Evolutionary conservation across 2,797 vertebrate species (phyloP).

Genomic region (Sylvia borin): DNA sequence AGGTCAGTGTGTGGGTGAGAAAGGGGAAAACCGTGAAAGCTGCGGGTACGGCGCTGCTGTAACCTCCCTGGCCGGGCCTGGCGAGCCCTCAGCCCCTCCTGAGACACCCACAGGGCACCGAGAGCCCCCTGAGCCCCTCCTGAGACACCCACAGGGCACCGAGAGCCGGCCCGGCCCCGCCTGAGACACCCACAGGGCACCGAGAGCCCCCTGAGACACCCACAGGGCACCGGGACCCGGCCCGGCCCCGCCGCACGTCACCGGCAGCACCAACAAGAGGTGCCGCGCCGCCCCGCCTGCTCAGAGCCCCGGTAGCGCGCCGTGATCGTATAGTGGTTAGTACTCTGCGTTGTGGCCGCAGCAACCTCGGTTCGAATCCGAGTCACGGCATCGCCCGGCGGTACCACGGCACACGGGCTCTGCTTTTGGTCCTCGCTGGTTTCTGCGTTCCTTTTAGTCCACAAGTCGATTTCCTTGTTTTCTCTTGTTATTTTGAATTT

Average conservation of each 20-base stretch:
- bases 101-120: too few relatives aligned
- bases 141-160: too few relatives aligned
- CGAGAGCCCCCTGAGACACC: too few relatives aligned
- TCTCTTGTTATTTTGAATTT: not conserved
- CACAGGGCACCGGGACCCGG: too few relatives aligned
- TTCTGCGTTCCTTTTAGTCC: not conserved
- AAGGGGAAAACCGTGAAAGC: accelerated
- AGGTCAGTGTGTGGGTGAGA: accelerated
- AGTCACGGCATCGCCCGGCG: conserved; percentile 15
- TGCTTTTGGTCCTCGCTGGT: not conserved
- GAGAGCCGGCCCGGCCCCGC: too few relatives aligned
- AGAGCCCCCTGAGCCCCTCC: too few relatives aligned
- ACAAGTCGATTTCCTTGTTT: not conserved
- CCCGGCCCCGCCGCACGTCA: too few relatives aligned
- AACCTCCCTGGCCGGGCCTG: accelerated
- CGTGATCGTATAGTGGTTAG: conserved; percentile 57
- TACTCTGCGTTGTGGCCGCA: conserved; percentile 90
- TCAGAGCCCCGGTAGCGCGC: not conserved
- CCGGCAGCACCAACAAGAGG: too few relatives aligned
- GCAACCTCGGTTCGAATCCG: conserved; percentile 91
- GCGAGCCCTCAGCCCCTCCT: accelerated
- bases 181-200: too few relatives aligned
- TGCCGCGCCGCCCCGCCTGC: accelerated
- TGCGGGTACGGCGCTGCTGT: accelerated
- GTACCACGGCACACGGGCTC: not conserved